Evolutionary conservation across 2,797 vertebrate genomes (phyloP).

Genomic region (Enteromius unitaeniatus): DNA sequence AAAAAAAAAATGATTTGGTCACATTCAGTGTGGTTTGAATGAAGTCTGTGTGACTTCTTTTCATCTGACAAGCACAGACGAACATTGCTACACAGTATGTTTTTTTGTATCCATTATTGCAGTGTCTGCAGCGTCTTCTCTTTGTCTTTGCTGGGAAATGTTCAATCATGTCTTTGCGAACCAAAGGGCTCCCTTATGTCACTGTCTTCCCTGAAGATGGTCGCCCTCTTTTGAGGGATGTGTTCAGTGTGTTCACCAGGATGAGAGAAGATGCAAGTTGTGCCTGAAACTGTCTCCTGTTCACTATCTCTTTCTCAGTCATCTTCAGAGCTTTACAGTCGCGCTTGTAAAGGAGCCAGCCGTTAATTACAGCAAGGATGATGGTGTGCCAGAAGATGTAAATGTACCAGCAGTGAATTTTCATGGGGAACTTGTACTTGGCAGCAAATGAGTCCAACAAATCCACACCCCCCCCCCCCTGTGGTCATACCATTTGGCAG

Average conservation of each 20-base stretch:
- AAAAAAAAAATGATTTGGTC: neutral
- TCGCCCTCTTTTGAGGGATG: too few species aligned
- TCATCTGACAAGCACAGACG: neutral
- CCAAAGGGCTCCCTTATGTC: too few species aligned
- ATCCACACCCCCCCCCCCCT: neutral
- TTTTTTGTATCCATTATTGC: conserved; percentile 16
- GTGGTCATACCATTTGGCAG: too few species aligned
- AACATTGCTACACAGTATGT: conserved; percentile 14
- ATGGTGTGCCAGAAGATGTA: neutral
- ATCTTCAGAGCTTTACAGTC: too few species aligned
- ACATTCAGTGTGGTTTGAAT: neutral
- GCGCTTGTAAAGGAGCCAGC: neutral
- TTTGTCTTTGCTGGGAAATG: neutral
- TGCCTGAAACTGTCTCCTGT: too few species aligned
- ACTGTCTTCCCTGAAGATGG: too few species aligned
- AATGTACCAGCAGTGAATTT: neutral
- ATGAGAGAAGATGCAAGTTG: too few species aligned
- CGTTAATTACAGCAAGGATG: neutral
- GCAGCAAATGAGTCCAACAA: too few species aligned
- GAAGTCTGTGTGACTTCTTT: neutral
- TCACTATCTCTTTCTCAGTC: too few species aligned
- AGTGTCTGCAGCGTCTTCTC: neutral
- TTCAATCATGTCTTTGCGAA: neutral
- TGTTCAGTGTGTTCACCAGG: too few species aligned
- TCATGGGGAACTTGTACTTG: too few species aligned